Percentiles rank a stretch among this genome's conserved stretches.
Evolutionary conservation across 2,113 vertebrate species (phyloP).

Genomic region (Megaleporinus macrocephalus): DNA sequence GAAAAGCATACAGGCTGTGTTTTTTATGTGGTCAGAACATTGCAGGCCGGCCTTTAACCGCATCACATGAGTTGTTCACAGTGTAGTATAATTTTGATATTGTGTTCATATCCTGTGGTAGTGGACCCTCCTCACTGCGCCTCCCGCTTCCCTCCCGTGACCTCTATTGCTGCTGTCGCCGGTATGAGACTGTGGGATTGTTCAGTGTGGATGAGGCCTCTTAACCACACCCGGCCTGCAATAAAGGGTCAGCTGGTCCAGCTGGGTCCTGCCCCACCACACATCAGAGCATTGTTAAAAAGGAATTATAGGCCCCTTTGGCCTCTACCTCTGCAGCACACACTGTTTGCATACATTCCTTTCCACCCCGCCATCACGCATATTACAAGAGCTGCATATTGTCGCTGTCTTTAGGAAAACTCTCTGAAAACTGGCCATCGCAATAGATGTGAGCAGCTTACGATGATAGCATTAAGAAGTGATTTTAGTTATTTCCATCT

Average conservation of each 20-base stretch:
- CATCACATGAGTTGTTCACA: not conserved
- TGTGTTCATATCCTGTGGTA: too few relatives aligned
- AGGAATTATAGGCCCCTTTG: conserved; percentile 31
- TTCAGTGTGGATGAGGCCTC: not conserved
- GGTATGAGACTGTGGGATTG: conserved; percentile 9
- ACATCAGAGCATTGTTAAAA: conserved; percentile 36
- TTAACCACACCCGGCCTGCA: conserved; percentile 22
- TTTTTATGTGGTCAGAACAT: not conserved
- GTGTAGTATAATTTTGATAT: too few relatives aligned
- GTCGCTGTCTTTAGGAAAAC: not conserved
- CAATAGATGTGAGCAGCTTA: too few relatives aligned
- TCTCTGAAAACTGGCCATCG: not conserved
- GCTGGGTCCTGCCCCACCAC: conserved; percentile 10
- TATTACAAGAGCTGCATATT: conserved; percentile 9
- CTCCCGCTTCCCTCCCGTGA: not conserved
- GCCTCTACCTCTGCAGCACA: conserved; percentile 6
- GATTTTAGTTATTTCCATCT: too few relatives aligned
- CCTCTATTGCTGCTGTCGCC: not conserved
- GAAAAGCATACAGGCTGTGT: too few relatives aligned
- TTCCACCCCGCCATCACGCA: conserved; percentile 18
- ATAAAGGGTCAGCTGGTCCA: conserved; percentile 22
- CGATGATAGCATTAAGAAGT: too few relatives aligned
- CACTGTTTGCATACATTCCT: conserved; percentile 7
- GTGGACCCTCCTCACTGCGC: too few relatives aligned
- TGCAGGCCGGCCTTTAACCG: not conserved